Percentiles rank a stretch among this genome's conserved stretches.
phyloP scores from a whole-genome alignment of 2,797 vertebrate species.

The Pteropus rufus region DNA sequence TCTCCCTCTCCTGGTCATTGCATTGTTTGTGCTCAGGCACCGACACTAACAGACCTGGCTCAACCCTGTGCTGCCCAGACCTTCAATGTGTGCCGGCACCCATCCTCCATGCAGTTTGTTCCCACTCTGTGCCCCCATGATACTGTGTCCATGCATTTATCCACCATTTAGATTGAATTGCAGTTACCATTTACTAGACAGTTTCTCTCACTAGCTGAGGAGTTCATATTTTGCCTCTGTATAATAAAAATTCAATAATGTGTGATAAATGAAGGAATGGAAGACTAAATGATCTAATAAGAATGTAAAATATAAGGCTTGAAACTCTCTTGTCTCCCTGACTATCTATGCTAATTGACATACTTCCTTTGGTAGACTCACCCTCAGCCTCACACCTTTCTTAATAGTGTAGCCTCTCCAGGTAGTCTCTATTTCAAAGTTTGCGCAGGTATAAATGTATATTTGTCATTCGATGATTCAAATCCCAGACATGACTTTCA shows the following conservation, averaged over 20 bases:
- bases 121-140: background rate
- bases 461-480: background rate
- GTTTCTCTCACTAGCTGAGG: background rate
- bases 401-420: background rate
- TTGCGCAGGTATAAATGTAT: background rate
- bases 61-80: background rate
- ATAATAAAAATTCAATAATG: background rate
- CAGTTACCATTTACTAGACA: background rate
- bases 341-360: background rate
- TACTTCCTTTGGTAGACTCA: background rate
- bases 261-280: background rate
- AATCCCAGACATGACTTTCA: background rate
- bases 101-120: background rate
- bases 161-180: background rate
- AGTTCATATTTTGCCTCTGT: background rate
- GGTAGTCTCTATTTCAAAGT: background rate
- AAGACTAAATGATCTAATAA: background rate
- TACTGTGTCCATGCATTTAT: background rate
- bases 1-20: background rate
- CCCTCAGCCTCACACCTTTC: background rate
- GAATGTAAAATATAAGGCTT: background rate
- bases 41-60: too few species aligned
- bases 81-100: background rate
- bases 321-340: background rate
- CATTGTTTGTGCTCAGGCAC: background rate